These are phyloP conservation scores for Drosophila bifasciata DNA, from an alignment of 1,140 invertebrate genomes.

Conservation along the genomic window DNA sequence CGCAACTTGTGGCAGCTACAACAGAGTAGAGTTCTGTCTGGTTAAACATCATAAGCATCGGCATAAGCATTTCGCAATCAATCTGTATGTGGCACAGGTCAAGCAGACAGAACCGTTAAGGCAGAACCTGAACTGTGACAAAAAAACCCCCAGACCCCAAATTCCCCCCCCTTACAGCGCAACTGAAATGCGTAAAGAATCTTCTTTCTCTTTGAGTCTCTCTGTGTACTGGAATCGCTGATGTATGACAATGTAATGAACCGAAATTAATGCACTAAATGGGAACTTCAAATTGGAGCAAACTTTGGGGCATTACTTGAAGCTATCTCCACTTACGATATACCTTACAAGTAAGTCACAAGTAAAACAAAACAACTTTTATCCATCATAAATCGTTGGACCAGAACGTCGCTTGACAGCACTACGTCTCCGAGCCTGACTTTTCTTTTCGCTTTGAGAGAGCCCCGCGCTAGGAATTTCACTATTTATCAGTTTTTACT, in stretches of 20 bases:
- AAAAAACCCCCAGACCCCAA: conserved; percentile 52
- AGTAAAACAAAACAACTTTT: conserved; percentile 70
- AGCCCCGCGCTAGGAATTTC: conserved; percentile 65
- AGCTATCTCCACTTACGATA: too few species aligned
- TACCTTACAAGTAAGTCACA: conserved; percentile 69
- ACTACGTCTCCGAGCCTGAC: conserved; percentile 15
- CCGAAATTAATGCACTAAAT: conserved; percentile 73
- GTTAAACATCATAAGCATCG: conserved; percentile 67
- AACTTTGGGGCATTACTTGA: too few species aligned
- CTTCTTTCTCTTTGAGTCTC: too few species aligned
- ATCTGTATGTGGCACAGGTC: conserved; percentile 68
- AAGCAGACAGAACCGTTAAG: conserved; percentile 47
- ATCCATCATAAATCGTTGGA: conserved; percentile 79
- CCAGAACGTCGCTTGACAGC: conserved; percentile 73
- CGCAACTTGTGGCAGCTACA: conserved; percentile 32
- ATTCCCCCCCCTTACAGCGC: too few species aligned
- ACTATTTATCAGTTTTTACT: conserved; percentile 68
- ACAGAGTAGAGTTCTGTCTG: conserved; percentile 54
- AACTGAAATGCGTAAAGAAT: too few species aligned
- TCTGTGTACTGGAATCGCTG: conserved; percentile 36
- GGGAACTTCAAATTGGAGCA: conserved; percentile 68
- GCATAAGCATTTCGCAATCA: conserved; percentile 67
- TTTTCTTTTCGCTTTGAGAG: conserved; percentile 43
- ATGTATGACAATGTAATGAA: conserved; percentile 79
- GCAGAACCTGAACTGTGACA: conserved; percentile 65